phyloP scores from a whole-genome alignment of 1,140 invertebrate genomes.

The Plutomurus gul region DNA sequence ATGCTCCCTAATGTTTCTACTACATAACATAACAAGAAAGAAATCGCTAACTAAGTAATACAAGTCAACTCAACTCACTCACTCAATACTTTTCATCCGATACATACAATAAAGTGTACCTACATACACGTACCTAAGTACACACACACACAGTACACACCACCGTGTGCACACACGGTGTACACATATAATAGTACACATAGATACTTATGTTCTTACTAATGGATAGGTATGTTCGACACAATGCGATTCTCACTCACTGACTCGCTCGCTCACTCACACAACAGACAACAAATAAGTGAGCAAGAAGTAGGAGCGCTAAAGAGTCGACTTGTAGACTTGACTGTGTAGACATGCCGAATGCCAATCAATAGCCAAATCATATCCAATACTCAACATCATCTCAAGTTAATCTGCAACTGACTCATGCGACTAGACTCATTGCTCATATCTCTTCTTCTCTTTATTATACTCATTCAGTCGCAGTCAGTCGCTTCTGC shows the following conservation, averaged over 20 bases:
- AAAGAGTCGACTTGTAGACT: slow-evolving; percentile 6
- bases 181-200: not conserved
- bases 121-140: too few species aligned
- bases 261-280: too few species aligned
- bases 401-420: slow-evolving; percentile 29
- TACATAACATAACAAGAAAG: not conserved
- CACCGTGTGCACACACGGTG: too few species aligned
- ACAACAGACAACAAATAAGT: not conserved
- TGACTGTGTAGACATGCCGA: slow-evolving; percentile 14
- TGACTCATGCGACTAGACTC: slow-evolving; percentile 25
- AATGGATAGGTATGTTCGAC: too few species aligned
- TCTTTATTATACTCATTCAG: not conserved
- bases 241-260: too few species aligned
- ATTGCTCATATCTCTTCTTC: slow-evolving; percentile 12
- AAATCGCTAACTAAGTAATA: slow-evolving; percentile 28
- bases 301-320: not conserved
- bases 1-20: not conserved
- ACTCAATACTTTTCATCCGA: slow-evolving; percentile 23
- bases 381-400: slow-evolving; percentile 28
- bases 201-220: not conserved
- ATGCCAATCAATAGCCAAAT: slow-evolving; percentile 36
- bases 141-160: too few species aligned
- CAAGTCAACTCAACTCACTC: slow-evolving; percentile 5
- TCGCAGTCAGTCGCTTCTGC: not conserved
- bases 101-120: too few species aligned